Evolutionary conservation across 2,888 invertebrate species (phyloP), one percentile per base, ranked within the genome.

Genomic region (Apamea monoglypha): DNA sequence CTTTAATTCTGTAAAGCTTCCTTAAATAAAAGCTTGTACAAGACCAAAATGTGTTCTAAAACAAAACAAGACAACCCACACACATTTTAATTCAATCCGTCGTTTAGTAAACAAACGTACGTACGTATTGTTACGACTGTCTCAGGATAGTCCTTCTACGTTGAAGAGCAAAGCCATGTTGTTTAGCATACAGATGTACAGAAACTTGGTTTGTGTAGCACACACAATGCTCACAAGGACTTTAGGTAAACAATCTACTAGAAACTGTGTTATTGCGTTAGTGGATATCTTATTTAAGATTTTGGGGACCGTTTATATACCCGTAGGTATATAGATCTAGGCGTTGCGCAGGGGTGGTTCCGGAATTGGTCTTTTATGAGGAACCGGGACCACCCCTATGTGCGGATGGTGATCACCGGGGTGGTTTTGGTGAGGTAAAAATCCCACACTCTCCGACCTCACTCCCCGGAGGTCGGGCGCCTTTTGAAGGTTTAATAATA

Each of bases 201-300:
- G 78, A 82, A 87, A 86, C 78, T 86, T 83, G 61, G 76, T 75
- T 78, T 69, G 47, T 77, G 47, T 68, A 75, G 3, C 74, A 71
- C 76, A 79, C 66, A 85, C 72, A 77, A 75, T 63, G 10, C 74
- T 78, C 59, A 3, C 59, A 29, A 66, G 68, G 70, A 64, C 25
- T 74, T 74, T 66, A 14, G 56, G 77, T 59, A 69, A 76, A 81
- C 76, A 84, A 76, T 81, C 68, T 80, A 71, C 77, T 32, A 32
- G 47, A 73, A 84, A 76, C 70, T 76, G 32, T 76, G 36, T 66
- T 74, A 79, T 66, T 74, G 32, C 36, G 25, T 71, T 76, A 74
- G 67, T 53, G 21, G 53, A 76, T 75, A 72, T 81, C 63, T 74
- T 44, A 61, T 63, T 59, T 64, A 69, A 36, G 44, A 80, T 61